Conservation (phyloP, 2,888 invertebrate genomes). For the Eucera pruinosa region DNA sequence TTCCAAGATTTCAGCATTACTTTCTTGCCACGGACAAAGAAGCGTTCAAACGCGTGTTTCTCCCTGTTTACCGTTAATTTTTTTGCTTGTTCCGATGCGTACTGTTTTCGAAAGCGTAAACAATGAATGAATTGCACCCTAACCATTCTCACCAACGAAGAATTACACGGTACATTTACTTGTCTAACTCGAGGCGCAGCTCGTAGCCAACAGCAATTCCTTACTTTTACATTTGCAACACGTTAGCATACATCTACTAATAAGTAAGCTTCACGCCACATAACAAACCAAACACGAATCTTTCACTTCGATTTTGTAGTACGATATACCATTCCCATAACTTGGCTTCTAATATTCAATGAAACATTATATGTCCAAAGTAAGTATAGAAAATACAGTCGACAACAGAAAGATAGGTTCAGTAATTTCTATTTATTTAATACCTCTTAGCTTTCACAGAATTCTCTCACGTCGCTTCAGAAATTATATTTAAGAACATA, state of each 20-base stretch:
- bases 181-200: constrained; percentile 23
- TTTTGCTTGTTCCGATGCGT: not conserved
- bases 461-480: too few relatives aligned
- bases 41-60: not conserved
- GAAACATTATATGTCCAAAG: not conserved
- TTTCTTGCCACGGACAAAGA: constrained; percentile 12
- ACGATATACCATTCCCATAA: not conserved
- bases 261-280: constrained; percentile 46
- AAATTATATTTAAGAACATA: too few relatives aligned
- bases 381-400: too few relatives aligned
- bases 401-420: too few relatives aligned
- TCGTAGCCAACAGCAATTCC: constrained; percentile 58
- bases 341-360: not conserved
- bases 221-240: constrained; percentile 61
- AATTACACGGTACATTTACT: constrained; percentile 46
- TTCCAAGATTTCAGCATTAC: constrained; percentile 13
- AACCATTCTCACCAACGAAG: constrained; percentile 31
- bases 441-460: too few relatives aligned
- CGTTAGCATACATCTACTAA: constrained; percentile 67
- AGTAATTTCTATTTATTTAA: too few relatives aligned
- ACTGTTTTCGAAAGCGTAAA: constrained; percentile 7
- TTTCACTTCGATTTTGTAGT: constrained; percentile 25
- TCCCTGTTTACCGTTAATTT: not conserved
- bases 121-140: constrained; percentile 45
- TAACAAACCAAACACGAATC: constrained; percentile 31